A percentile compares a stretch with the other conserved stretches of the same genome.
Conservation (phyloP, 2,888 invertebrate genomes). For the Spodoptera exigua region DNA sequence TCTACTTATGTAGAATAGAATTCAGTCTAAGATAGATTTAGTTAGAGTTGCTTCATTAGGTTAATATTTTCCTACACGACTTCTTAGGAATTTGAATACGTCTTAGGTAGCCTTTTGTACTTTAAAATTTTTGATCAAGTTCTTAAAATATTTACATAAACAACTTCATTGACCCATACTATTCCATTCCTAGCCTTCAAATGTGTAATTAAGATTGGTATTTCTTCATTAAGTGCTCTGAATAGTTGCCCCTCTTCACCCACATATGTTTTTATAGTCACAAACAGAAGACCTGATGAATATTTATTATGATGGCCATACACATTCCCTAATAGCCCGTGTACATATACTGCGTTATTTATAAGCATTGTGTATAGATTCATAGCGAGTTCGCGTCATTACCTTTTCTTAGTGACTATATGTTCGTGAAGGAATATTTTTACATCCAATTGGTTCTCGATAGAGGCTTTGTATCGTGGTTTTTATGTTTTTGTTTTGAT, state of each 20-base stretch:
- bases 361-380: conserved; percentile 69
- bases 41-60: no score
- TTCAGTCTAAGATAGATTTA: no score
- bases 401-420: conserved; percentile 72
- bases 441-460: conserved; percentile 58
- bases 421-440: conserved; percentile 63
- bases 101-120: no score
- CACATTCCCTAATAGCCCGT: conserved; percentile 74
- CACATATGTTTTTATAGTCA: conserved; percentile 70
- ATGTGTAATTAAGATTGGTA: conserved; percentile 23
- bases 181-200: neutral
- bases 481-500: conserved; percentile 50
- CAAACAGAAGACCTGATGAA: conserved; percentile 75
- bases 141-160: no score
- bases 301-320: conserved; percentile 72
- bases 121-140: no score
- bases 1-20: no score
- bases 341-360: conserved; percentile 67
- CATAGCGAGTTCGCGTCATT: conserved; percentile 77
- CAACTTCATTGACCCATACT: no score
- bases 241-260: conserved; percentile 19
- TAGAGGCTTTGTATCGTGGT: conserved; percentile 45
- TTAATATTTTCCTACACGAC: no score
- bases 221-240: conserved; percentile 32
- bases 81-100: no score